These are phyloP conservation scores for Scopus umbretta DNA, from an alignment of 2,113 vertebrate species.

Conservation along the genomic window DNA sequence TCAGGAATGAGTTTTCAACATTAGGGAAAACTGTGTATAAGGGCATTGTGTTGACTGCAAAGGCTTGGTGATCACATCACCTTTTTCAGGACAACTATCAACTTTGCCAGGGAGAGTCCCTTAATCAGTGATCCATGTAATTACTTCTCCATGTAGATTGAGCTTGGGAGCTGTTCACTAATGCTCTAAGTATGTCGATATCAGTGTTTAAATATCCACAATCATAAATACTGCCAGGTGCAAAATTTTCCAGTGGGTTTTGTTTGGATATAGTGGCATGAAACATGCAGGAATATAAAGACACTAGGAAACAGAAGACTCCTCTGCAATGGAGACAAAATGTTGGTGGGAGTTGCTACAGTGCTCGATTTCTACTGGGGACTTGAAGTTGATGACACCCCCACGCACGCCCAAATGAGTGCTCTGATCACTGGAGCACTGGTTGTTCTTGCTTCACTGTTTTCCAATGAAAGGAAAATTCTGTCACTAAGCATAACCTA, in stretches of 20 bases:
- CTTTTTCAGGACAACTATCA: not conserved
- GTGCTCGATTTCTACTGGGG: not conserved
- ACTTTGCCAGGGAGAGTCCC: not conserved
- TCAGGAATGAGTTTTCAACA: not conserved
- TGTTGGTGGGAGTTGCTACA: not conserved
- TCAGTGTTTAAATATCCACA: not conserved
- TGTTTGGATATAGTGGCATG: not conserved
- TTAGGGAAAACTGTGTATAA: not conserved
- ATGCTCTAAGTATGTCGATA: not conserved
- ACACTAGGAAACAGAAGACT: not conserved
- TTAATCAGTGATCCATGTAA: not conserved
- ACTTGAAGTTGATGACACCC: not conserved
- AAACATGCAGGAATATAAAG: not conserved
- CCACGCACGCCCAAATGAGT: not conserved
- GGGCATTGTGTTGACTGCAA: not conserved
- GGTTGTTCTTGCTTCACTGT: not conserved
- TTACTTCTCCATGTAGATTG: not conserved
- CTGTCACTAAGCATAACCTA: not conserved
- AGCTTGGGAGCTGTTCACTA: not conserved
- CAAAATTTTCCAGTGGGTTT: not conserved
- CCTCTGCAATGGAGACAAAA: not conserved
- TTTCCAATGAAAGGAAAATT: not conserved
- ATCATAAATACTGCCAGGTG: not conserved
- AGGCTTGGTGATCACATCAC: not conserved
- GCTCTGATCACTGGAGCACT: not conserved